Evolutionary conservation across 64 coral and sea anemone species (phyloP), one percentile per base, ranked within the genome.

Genomic region (Stichodactyla helianthus): DNA sequence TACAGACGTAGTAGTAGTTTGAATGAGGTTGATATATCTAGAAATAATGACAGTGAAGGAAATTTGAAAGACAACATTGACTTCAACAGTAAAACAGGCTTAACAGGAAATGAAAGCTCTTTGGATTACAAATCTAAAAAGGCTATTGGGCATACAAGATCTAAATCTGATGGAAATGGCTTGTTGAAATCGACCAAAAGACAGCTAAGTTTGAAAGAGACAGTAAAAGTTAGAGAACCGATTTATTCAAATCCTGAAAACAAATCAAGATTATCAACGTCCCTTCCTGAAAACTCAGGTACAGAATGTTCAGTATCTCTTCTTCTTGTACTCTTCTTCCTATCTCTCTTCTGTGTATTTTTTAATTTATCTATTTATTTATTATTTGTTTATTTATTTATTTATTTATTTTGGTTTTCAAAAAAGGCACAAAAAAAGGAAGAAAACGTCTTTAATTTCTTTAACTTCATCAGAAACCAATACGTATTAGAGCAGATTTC

Each of bases 161-260:
- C 94, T 16, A 97, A 84, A 82, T 97, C 94, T 52, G 94, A 97
- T 93, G 87, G 91, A 56, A 88, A 59, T 59, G 71, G 88, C 23
- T 79, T 83, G 18, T 70, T 58, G 67, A 85, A 64, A 20, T 26
- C 80, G 6, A 78, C 71, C 16, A 89, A 95, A 67, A 57, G 86
- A 20, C 55, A 82, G 35, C 77, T 77, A 28, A 59, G 90, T 83
- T 53, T 54, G 62, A 6, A 87, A 77, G 51, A 86, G 82, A 16
- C 62, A 82, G 19, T 13, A 79, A 11, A 44, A 81, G n/a, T 20
- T 10, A 54, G 52, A 81, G 25, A 53, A 54, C 50, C 35, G 53
- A 51, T 52, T 81, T 18, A 54, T 52, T 54, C 26, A 8, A 52
- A 18, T 81, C 52, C 35, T 8, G 77, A 79, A 51, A 79, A 55